A percentile compares a stretch with the other conserved stretches of the same genome.
phyloP scores from a whole-genome alignment of 2,113 vertebrate genomes.

The Marcusenius ussheri region DNA sequence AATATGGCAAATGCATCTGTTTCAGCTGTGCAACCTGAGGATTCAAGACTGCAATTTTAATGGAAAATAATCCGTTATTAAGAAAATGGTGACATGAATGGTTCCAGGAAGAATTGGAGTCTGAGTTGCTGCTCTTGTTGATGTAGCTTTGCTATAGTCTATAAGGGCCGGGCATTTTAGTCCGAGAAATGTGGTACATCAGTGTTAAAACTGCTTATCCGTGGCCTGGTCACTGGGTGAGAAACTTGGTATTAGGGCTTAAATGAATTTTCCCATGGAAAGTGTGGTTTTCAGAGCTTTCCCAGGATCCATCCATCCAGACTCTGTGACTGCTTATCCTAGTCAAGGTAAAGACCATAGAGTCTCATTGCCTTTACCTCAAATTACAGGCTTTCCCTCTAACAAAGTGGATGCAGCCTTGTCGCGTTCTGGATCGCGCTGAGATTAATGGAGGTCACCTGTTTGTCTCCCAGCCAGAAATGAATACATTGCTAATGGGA shows the following conservation, averaged over 20 bases:
- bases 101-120: neutral
- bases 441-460: neutral
- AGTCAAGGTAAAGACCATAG: neutral
- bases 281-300: neutral
- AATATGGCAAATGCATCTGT: neutral
- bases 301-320: neutral
- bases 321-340: neutral
- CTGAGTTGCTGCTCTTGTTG: neutral
- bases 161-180: neutral
- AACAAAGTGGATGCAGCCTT: neutral
- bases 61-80: neutral
- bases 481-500: constrained; percentile 29
- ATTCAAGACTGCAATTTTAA: neutral
- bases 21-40: neutral
- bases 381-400: neutral
- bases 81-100: neutral
- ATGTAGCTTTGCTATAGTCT: neutral
- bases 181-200: neutral
- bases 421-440: neutral
- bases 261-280: neutral
- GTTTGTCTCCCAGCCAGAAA: neutral
- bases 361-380: neutral
- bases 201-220: neutral
- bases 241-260: neutral
- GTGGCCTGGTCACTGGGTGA: neutral